phyloP scores from a whole-genome alignment of 2,113 vertebrate genomes.

The Thunnus maccoyii region DNA sequence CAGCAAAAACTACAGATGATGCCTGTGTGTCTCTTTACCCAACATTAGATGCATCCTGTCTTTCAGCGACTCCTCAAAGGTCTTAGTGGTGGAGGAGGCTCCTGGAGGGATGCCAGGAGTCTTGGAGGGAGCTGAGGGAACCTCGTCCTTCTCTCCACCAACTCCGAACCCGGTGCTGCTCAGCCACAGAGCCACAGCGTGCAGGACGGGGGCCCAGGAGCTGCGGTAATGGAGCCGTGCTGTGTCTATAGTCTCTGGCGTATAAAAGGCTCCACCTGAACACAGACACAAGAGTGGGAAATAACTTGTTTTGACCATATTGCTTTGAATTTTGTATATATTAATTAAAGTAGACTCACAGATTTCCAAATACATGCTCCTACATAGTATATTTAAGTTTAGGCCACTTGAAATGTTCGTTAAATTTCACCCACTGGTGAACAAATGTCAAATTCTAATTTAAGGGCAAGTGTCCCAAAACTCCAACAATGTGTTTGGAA shows the following conservation, averaged over 20 bases:
- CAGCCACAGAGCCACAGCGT: conserved; percentile 95
- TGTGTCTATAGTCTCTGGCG: conserved; percentile 98
- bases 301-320: not conserved
- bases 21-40: conserved; percentile 81
- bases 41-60: conserved; percentile 97
- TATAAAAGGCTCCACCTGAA: conserved; percentile 97
- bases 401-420: not conserved
- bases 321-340: not conserved
- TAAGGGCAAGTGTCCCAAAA: not conserved
- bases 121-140: conserved; percentile 53
- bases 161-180: conserved; percentile 92
- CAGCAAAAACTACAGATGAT: not conserved
- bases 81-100: conserved; percentile 82
- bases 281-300: conserved; percentile 8
- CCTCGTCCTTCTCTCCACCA: conserved; percentile 83
- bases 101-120: conserved; percentile 71
- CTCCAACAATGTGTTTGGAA: not conserved
- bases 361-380: too few relatives aligned
- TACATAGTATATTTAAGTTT: too few relatives aligned
- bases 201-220: conserved; percentile 96
- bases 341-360: not conserved
- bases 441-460: not conserved
- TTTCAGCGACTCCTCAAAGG: conserved; percentile 90
- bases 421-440: not conserved
- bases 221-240: conserved; percentile 95